Percentiles rank a stretch among this genome's conserved stretches.
phyloP scores from a whole-genome alignment of 2,888 invertebrate species.

The Podotricha telesiphe region DNA sequence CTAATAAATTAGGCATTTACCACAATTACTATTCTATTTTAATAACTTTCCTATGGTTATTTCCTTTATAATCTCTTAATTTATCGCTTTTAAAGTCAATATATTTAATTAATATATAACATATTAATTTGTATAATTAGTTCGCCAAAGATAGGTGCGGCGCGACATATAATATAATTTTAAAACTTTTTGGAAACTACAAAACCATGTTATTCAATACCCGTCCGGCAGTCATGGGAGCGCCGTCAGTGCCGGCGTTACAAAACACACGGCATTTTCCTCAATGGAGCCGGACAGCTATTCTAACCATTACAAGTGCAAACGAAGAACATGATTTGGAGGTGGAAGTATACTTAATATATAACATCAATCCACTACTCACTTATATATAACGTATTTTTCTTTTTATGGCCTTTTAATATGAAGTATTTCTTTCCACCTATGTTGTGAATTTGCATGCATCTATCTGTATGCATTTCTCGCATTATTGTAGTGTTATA shows the following conservation, averaged over 20 bases:
- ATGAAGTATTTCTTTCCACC: no score
- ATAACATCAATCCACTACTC: background rate
- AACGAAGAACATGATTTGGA: conserved; percentile 51
- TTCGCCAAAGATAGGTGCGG: conserved; percentile 18
- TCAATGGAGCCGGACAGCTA: conserved; percentile 70
- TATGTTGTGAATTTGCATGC: no score
- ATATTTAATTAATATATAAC: background rate
- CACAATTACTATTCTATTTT: background rate
- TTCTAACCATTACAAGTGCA: conserved; percentile 58
- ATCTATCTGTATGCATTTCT: no score
- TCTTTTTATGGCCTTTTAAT: background rate
- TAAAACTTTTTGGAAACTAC: conserved; percentile 3
- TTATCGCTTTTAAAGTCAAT: background rate
- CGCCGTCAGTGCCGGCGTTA: conserved; percentile 53
- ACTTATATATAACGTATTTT: background rate
- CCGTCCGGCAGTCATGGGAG: conserved; percentile 59
- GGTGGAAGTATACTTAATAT: conserved; percentile 47
- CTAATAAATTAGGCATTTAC: background rate
- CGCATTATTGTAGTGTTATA: no score
- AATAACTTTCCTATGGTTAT: background rate
- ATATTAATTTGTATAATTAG: background rate
- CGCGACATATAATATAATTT: background rate
- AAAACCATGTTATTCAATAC: conserved; percentile 57
- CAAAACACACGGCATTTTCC: conserved; percentile 60
- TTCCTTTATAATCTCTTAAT: background rate